Conservation (phyloP, 2,113 vertebrate species). For the Xiphias gladius region DNA sequence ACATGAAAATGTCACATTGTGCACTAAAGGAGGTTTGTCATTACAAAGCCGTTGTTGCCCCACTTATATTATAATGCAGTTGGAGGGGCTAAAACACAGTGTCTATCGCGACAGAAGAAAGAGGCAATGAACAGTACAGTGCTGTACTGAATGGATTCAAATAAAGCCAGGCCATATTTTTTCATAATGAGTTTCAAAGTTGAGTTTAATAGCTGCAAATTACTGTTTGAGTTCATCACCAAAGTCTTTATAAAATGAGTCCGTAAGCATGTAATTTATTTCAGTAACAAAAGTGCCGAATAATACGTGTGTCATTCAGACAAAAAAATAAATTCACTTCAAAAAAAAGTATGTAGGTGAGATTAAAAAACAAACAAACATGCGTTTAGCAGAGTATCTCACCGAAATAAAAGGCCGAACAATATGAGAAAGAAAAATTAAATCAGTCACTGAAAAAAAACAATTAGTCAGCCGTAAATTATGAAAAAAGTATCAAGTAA, state of each 20-base stretch:
- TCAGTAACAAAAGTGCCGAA: background rate
- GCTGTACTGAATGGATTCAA: background rate
- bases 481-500: background rate
- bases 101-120: slow-evolving; percentile 3
- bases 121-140: slow-evolving; percentile 16
- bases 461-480: background rate
- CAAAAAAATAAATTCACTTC: too few relatives aligned
- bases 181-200: background rate
- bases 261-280: background rate
- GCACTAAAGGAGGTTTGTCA: slow-evolving; percentile 25
- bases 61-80: background rate
- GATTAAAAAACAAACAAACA: background rate
- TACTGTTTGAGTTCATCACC: background rate
- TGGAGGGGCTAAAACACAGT: background rate
- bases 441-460: background rate
- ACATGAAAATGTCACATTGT: slow-evolving; percentile 17
- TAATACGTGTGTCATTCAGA: background rate
- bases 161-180: background rate
- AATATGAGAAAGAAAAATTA: background rate
- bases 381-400: background rate
- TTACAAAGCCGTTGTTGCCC: background rate
- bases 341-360: background rate
- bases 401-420: slow-evolving; percentile 1
- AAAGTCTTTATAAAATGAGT: background rate
- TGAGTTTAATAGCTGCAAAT: background rate